Conservation (phyloP, 2,113 vertebrate genomes). For the Merops nubicus region DNA sequence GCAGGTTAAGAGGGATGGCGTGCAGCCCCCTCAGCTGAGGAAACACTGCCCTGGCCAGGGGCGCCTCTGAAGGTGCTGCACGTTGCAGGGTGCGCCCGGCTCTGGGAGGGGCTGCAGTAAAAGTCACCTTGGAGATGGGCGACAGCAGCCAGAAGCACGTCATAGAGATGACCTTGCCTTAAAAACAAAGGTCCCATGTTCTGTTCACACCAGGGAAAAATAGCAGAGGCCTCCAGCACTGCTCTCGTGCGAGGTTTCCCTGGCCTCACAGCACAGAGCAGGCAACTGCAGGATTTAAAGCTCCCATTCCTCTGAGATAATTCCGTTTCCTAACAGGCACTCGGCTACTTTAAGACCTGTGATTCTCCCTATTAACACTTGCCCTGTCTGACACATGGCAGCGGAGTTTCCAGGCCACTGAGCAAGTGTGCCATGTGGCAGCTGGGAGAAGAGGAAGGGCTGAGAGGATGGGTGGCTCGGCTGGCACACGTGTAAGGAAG, state of each 20-base stretch:
- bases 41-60: neutral
- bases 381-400: neutral
- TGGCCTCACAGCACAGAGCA: neutral
- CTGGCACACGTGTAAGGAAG: neutral
- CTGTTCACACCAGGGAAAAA: slow-evolving; percentile 68
- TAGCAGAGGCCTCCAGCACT: slow-evolving; percentile 49
- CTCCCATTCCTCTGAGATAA: neutral
- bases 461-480: neutral
- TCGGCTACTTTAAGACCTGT: neutral
- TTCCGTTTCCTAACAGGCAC: neutral
- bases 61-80: neutral
- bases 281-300: neutral
- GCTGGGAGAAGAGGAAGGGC: neutral
- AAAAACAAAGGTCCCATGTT: slow-evolving; percentile 41
- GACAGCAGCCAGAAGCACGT: neutral
- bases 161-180: slow-evolving; percentile 61
- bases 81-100: neutral
- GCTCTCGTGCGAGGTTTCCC: slow-evolving; percentile 23
- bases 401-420: neutral
- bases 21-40: neutral
- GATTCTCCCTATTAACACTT: neutral
- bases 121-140: slow-evolving; percentile 63
- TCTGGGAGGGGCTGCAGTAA: neutral
- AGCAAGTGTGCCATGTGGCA: neutral
- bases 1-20: neutral